Percentiles rank a stretch among this genome's conserved stretches.
These are phyloP conservation scores for Macaria notata DNA, from an alignment of 2,888 invertebrate genomes.

Conservation along the genomic window DNA sequence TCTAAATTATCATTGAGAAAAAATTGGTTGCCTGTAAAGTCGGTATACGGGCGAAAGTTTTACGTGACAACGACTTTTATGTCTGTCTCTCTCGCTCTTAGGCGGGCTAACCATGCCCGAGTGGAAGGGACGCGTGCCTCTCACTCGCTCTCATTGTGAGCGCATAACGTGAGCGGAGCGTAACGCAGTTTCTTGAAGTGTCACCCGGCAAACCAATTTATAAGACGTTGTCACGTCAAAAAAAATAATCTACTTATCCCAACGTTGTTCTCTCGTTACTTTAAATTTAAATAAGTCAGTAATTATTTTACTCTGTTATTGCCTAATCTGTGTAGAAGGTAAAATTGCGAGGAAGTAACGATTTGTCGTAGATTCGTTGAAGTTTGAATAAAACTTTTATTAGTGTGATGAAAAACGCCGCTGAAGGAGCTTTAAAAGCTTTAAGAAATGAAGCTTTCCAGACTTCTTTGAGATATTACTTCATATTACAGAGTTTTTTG, in stretches of 20 bases:
- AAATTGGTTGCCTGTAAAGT: too few species aligned
- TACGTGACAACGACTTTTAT: too few species aligned
- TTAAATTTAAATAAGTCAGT: not conserved
- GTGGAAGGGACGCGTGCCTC: too few species aligned
- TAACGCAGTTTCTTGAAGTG: too few species aligned
- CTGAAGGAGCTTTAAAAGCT: not conserved
- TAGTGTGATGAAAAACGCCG: slow-evolving; percentile 1
- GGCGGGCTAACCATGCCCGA: too few species aligned
- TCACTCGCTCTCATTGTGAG: too few species aligned
- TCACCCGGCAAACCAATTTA: too few species aligned
- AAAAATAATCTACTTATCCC: not conserved
- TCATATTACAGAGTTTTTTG: not conserved
- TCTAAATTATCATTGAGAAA: too few species aligned
- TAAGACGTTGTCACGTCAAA: not conserved
- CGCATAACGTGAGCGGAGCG: too few species aligned
- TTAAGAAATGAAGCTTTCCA: not conserved
- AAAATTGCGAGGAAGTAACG: slow-evolving; percentile 11
- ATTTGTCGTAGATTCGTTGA: slow-evolving; percentile 11
- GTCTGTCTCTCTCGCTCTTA: too few species aligned
- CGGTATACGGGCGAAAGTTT: too few species aligned
- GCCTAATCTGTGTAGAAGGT: not conserved
- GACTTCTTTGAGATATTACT: not conserved
- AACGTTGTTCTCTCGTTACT: too few species aligned
- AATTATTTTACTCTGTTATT: not conserved
- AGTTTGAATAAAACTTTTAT: slow-evolving; percentile 6